These are phyloP conservation scores for Delia radicum DNA, from an alignment of 1,140 invertebrate genomes.

Conservation along the genomic window DNA sequence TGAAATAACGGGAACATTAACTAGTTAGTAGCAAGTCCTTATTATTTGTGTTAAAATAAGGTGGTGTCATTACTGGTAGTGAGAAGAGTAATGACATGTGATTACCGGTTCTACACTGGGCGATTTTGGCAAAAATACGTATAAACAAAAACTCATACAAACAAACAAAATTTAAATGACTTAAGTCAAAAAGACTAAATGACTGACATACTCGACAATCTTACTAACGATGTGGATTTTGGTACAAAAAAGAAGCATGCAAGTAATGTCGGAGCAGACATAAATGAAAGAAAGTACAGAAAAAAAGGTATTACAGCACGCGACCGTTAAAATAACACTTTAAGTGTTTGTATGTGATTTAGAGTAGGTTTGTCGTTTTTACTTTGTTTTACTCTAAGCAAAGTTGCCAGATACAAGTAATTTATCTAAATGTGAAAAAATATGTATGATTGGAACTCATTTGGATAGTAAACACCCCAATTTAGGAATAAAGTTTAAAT, in stretches of 20 bases:
- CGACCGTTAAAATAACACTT: constrained; percentile 20
- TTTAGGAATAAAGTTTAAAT: no score
- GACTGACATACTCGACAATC: neutral
- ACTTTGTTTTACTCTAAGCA: neutral
- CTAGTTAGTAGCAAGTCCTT: no score
- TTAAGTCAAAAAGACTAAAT: neutral
- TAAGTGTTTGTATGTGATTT: constrained; percentile 14
- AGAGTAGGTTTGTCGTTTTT: neutral
- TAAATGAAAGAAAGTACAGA: neutral
- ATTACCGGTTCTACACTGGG: no score
- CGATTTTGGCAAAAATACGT: neutral
- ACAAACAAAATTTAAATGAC: neutral
- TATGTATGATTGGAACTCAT: no score
- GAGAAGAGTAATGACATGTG: no score
- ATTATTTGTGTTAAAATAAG: no score
- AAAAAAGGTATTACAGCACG: constrained; percentile 2
- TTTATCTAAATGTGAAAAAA: no score
- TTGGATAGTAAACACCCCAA: no score
- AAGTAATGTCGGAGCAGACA: neutral
- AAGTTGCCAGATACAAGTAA: no score
- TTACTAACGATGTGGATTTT: neutral
- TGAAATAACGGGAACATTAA: no score
- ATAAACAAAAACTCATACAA: neutral
- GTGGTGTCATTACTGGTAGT: no score
- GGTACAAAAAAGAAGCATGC: neutral